These are phyloP conservation scores for Polymixis lichenea DNA, from an alignment of 2,888 invertebrate species.

Conservation along the genomic window DNA sequence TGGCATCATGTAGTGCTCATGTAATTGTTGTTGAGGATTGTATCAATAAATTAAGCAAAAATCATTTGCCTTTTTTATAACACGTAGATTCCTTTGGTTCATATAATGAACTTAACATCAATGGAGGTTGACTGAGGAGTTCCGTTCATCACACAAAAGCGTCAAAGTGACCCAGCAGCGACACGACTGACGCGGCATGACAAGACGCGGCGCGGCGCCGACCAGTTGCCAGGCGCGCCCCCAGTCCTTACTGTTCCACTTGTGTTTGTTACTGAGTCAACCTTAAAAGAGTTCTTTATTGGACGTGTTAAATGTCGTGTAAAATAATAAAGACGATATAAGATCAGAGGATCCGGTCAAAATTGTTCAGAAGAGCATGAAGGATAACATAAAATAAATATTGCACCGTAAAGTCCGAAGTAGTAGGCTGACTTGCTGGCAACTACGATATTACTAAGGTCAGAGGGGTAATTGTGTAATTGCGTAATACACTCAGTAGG, in stretches of 20 bases:
- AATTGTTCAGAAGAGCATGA: background rate
- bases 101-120: background rate
- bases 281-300: background rate
- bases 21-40: conserved; percentile 88
- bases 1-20: conserved; percentile 85
- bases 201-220: background rate
- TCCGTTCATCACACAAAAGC: background rate
- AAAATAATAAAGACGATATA: background rate
- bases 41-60: conserved; percentile 89
- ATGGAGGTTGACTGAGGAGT: background rate
- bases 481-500: no score
- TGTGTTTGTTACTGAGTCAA: background rate
- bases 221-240: background rate
- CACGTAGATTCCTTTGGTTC: conserved; percentile 23
- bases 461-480: no score
- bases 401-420: background rate
- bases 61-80: conserved; percentile 62
- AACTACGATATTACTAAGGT: no score
- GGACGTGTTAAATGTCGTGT: background rate
- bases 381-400: background rate
- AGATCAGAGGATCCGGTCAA: background rate
- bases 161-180: background rate
- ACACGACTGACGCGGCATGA: background rate
- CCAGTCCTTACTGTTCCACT: no score
- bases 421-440: background rate